These are phyloP conservation scores for Lepidostoma basale DNA, from an alignment of 1,140 invertebrate genomes.

Conservation along the genomic window DNA sequence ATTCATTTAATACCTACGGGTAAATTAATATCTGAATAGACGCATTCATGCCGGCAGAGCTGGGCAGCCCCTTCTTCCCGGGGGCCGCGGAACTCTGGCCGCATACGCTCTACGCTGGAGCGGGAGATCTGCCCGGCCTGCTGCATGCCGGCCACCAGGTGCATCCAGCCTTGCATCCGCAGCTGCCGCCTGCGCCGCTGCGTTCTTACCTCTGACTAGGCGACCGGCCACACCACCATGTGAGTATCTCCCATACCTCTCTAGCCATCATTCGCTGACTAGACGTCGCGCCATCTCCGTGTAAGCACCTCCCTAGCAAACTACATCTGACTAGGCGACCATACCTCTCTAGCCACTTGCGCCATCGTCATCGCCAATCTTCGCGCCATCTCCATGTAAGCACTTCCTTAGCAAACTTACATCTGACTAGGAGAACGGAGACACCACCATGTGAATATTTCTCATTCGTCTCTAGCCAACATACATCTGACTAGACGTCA, in stretches of 20 bases:
- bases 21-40: constrained; percentile 22
- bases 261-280: no score
- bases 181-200: constrained; percentile 88
- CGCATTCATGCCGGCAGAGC: constrained; percentile 66
- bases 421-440: no score
- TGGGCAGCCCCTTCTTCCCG: constrained; percentile 93
- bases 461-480: no score
- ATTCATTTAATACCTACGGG: background rate
- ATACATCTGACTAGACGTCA: no score
- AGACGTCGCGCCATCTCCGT: no score
- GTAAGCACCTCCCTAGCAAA: no score
- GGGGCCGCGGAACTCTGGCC: constrained; percentile 89
- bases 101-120: constrained; percentile 84
- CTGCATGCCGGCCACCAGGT: constrained; percentile 90
- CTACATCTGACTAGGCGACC: no score
- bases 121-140: constrained; percentile 81
- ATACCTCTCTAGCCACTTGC: no score
- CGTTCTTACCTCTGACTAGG: constrained; percentile 96
- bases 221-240: constrained; percentile 72
- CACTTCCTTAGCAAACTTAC: no score
- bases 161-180: constrained; percentile 94
- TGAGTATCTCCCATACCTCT: constrained; percentile 51
- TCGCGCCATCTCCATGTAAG: no score
- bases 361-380: no score
- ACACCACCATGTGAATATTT: no score